Base-by-base conservation (phyloP, 2,797 vertebrate species). In the Melanotaenia pygmaea region DNA sequence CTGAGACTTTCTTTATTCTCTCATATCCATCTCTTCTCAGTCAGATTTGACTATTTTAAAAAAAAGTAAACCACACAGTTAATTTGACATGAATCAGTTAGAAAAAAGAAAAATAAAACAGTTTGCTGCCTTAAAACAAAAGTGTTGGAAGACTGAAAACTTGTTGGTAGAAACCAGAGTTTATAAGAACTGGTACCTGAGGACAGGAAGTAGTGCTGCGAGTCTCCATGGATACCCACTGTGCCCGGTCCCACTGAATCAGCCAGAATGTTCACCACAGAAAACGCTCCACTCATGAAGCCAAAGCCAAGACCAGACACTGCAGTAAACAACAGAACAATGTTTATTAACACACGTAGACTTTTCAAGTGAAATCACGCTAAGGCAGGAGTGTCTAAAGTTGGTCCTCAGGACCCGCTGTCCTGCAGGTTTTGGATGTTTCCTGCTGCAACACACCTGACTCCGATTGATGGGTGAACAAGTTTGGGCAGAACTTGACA, bases 231-330 rank as follows among this genome's bases (percentile, higher is more conserved):
- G 88, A 97, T 97, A 20, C 96, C 96, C 3, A 96, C 88, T 0
- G 94, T 96, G 22, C 96, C 96, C 0, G 96, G 96, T 0, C 96
- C 96, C 59, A 94, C 88, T 20, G 96, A 96, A 83, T 96, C 95
- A 1, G 96, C 95, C 83, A 97, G 88, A 82, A 96, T 96, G 88
- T 96, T 97, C 57, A 96, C 95, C 83, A 96, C 94, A 0, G 96
- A 96, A 84, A 97, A 97, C 0, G 96, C 94, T n/a, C 96, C 96
- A 4, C 96, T 96, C 96, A 96, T 97, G 82, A 97, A 96, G 69
- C 96, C 96, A 64, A 96, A 97, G 63, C 96, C 96, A 2, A 97
- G 89, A 47, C 96, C 96, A 11, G 95, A 96, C 62, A 96, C 95
- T 96, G 78, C 50, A 57, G 54, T 64, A 45, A 56, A 67, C 12